Evolutionary conservation across 2,113 vertebrate species (phyloP).

Genomic region (Vidua chalybeata): DNA sequence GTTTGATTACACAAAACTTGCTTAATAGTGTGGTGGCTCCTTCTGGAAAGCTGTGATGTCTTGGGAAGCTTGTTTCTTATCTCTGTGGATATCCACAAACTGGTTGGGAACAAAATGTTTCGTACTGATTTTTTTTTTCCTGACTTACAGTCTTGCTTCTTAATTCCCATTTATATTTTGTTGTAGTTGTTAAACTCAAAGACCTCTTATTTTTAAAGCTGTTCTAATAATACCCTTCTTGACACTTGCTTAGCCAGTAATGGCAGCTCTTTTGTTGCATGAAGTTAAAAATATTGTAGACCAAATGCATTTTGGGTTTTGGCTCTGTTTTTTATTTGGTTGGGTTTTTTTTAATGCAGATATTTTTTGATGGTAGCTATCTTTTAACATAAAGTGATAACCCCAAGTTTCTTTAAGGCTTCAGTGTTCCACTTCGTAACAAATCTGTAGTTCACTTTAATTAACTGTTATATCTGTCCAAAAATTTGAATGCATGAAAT

Average conservation of each 20-base stretch:
- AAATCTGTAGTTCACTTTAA: neutral
- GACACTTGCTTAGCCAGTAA: neutral
- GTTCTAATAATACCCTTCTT: constrained; percentile 3
- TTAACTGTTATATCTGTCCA: neutral
- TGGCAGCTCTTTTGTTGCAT: neutral
- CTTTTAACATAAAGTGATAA: neutral
- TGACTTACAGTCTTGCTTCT: neutral
- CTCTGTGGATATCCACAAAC: neutral
- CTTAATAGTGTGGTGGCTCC: neutral
- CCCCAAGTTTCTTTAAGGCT: neutral
- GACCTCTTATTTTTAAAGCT: neutral
- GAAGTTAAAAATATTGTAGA: neutral
- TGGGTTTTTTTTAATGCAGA: neutral
- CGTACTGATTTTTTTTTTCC: neutral
- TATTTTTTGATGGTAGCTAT: neutral
- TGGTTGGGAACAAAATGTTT: neutral
- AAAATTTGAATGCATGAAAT: neutral
- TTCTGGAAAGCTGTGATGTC: neutral
- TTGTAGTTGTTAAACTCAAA: neutral
- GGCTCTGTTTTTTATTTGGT: neutral
- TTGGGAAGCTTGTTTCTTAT: neutral
- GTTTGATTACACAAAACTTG: neutral
- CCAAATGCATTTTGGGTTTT: neutral
- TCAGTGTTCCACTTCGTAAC: neutral
- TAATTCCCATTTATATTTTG: neutral